Percentiles rank a stretch among this genome's conserved stretches.
Conservation (phyloP, 2,888 invertebrate species). For the Leucophenga maculata region DNA sequence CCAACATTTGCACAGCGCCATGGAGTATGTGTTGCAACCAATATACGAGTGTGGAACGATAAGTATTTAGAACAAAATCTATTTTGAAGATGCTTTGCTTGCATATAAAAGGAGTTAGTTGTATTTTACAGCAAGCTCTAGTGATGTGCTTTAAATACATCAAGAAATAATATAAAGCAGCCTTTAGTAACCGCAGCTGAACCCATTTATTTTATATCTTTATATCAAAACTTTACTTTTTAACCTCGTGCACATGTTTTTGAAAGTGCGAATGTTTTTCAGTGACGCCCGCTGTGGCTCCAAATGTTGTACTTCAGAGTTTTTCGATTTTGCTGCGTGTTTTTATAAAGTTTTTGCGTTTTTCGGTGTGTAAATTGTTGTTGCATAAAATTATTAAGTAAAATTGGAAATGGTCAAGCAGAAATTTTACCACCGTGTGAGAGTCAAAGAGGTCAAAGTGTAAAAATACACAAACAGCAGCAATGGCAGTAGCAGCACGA, state of each 20-base stretch:
- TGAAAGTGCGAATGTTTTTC: not conserved
- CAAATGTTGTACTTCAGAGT: not conserved
- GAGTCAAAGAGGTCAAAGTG: slow-evolving; percentile 22
- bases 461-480: slow-evolving; percentile 53
- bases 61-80: too few relatives aligned
- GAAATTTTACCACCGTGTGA: slow-evolving; percentile 3
- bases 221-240: too few relatives aligned
- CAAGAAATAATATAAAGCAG: too few relatives aligned
- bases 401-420: slow-evolving; percentile 16
- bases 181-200: too few relatives aligned
- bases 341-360: slow-evolving; percentile 5
- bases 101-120: too few relatives aligned
- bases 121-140: too few relatives aligned
- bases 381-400: slow-evolving; percentile 26
- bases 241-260: not conserved
- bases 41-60: too few relatives aligned
- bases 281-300: slow-evolving; percentile 4
- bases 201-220: too few relatives aligned
- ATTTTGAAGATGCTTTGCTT: too few relatives aligned
- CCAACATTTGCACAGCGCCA: slow-evolving; percentile 1
- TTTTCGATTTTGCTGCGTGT: not conserved
- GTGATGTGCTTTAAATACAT: too few relatives aligned
- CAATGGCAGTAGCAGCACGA: slow-evolving; percentile 38
- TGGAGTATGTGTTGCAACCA: not conserved
- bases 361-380: slow-evolving; percentile 14